Percentiles rank a stretch among this genome's conserved stretches.
phyloP scores from a whole-genome alignment of 2,888 invertebrate genomes.

The Gasteruption jaculator region DNA sequence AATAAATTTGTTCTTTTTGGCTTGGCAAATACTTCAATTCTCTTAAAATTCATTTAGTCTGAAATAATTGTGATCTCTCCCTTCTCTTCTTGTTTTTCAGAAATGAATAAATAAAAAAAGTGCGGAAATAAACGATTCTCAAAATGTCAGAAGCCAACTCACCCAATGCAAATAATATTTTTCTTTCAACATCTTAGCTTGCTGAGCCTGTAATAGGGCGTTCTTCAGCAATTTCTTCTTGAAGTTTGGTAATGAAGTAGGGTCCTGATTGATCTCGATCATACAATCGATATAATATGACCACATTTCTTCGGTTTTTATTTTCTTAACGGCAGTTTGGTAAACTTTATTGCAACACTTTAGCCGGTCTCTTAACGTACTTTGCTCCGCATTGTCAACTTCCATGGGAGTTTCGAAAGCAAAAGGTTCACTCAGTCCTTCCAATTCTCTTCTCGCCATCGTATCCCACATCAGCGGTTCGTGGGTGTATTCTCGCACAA shows the following conservation, averaged over 20 bases:
- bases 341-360: constrained; percentile 54
- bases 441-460: constrained; percentile 59
- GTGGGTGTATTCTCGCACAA: constrained; percentile 54
- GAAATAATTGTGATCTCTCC: not conserved
- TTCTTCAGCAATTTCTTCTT: constrained; percentile 54
- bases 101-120: not conserved
- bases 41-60: not conserved
- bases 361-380: constrained; percentile 50
- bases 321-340: constrained; percentile 52
- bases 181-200: constrained; percentile 52
- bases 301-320: constrained; percentile 57
- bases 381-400: constrained; percentile 30
- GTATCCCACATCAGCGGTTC: constrained; percentile 60
- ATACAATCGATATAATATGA: constrained; percentile 57
- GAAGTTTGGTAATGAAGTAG: constrained; percentile 49
- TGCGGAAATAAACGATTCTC: not conserved
- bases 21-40: not conserved
- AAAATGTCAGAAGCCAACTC: not conserved
- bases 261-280: constrained; percentile 55
- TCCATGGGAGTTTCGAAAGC: constrained; percentile 29
- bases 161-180: constrained; percentile 55
- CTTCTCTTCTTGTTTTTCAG: not conserved
- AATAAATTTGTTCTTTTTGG: no score
- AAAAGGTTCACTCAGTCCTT: constrained; percentile 47
- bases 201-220: constrained; percentile 55